A percentile compares a stretch with the other conserved stretches of the same genome.
phyloP scores from a whole-genome alignment of 2,888 invertebrate species.

The Cryptocephalus moraei region DNA sequence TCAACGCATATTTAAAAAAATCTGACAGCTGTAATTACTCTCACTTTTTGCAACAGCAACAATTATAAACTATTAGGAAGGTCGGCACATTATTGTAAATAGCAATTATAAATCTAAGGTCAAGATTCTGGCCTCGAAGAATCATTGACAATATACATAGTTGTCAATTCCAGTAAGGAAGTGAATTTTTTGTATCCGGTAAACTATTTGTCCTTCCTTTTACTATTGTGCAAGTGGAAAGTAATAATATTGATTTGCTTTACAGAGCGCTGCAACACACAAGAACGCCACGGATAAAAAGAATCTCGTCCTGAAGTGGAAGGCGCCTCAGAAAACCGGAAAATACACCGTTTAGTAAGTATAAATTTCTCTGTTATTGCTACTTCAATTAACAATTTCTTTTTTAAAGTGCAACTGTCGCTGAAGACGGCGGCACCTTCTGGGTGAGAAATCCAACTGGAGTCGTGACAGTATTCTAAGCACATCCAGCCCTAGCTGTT shows the following conservation, averaged over 20 bases:
- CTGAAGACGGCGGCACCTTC: slow-evolving; percentile 56
- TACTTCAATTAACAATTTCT: slow-evolving; percentile 17
- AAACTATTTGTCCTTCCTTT: no score
- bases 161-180: no score
- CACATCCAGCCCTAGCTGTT: neutral
- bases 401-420: slow-evolving; percentile 55
- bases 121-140: no score
- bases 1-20: no score
- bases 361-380: neutral
- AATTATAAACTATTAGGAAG: no score
- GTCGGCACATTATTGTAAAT: no score
- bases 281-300: slow-evolving; percentile 51
- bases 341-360: slow-evolving; percentile 54
- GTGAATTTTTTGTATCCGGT: no score
- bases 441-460: slow-evolving; percentile 60
- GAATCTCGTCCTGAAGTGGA: slow-evolving; percentile 51
- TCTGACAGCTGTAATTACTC: no score
- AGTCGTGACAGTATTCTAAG: slow-evolving; percentile 43
- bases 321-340: slow-evolving; percentile 50
- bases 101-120: no score
- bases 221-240: no score
- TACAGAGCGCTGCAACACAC: slow-evolving; percentile 60
- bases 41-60: no score
- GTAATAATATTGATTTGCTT: slow-evolving; percentile 10
- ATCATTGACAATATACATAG: no score